These are phyloP conservation scores for Neotoma lepida DNA, from an alignment of 2,113 vertebrate species.

Conservation along the genomic window DNA sequence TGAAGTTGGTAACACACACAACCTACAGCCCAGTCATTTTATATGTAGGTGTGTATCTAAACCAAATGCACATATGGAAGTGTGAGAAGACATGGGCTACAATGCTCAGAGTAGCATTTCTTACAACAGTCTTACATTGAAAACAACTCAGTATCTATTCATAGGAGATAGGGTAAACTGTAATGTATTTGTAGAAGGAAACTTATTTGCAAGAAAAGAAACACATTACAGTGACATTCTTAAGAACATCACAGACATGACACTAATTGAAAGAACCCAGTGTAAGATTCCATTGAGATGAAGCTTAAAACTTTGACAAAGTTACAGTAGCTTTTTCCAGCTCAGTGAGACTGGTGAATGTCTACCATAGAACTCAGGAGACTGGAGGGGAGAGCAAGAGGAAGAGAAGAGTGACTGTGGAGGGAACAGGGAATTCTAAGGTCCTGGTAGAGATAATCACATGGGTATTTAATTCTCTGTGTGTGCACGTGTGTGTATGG, in stretches of 20 bases:
- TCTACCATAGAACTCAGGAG: background rate
- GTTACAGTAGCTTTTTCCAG: background rate
- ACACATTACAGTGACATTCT: background rate
- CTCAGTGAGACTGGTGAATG: background rate
- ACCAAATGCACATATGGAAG: background rate
- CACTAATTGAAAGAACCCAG: background rate
- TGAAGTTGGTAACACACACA: background rate
- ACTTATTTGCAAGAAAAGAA: background rate
- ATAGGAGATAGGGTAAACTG: background rate
- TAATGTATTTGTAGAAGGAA: background rate
- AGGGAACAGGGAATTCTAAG: background rate
- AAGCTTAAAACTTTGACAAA: background rate
- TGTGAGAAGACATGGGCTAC: background rate
- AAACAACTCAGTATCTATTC: background rate
- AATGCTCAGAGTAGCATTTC: background rate
- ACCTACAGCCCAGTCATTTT: background rate
- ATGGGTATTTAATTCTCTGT: background rate
- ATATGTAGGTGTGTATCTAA: background rate
- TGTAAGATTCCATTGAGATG: background rate
- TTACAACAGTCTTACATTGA: background rate
- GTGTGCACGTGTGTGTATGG: background rate
- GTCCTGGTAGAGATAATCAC: background rate
- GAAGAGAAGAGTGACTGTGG: background rate
- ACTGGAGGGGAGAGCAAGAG: background rate
- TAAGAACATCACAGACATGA: background rate